phyloP scores from a whole-genome alignment of 2,888 invertebrate genomes.

The Torymus auratus region DNA sequence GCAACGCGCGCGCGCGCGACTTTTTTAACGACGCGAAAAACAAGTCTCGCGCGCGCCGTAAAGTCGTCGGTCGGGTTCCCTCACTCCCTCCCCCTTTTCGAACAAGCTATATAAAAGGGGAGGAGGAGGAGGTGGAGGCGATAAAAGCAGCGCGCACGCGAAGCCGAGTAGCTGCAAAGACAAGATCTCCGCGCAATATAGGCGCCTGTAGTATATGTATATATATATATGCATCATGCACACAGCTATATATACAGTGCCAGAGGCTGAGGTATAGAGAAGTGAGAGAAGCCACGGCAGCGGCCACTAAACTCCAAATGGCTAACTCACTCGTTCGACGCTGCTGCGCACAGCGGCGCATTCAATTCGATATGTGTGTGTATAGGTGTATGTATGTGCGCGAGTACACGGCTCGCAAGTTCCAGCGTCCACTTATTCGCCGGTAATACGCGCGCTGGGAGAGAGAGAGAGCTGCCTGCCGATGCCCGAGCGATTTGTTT shows the following conservation, averaged over 20 bases:
- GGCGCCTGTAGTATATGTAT: too few relatives aligned
- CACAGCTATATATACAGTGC: too few relatives aligned
- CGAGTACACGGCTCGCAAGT: not conserved
- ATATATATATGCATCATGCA: too few relatives aligned
- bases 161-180: constrained; percentile 22
- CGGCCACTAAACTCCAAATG: not conserved
- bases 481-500: constrained; percentile 26
- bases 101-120: too few relatives aligned
- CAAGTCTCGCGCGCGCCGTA: not conserved
- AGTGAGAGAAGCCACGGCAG: too few relatives aligned
- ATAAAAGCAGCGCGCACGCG: constrained; percentile 1
- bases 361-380: too few relatives aligned
- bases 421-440: constrained; percentile 15
- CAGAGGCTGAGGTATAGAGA: too few relatives aligned
- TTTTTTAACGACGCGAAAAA: too few relatives aligned
- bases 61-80: constrained; percentile 1
- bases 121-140: too few relatives aligned
- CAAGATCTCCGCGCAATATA: not conserved
- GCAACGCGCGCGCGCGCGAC: not conserved
- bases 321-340: not conserved
- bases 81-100: too few relatives aligned
- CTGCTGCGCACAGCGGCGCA: not conserved
- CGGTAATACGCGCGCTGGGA: constrained; percentile 9
- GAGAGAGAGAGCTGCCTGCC: not conserved
- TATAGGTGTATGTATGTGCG: not conserved